Conservation (phyloP, 2,888 invertebrate genomes). For the Thymelicus sylvestris region DNA sequence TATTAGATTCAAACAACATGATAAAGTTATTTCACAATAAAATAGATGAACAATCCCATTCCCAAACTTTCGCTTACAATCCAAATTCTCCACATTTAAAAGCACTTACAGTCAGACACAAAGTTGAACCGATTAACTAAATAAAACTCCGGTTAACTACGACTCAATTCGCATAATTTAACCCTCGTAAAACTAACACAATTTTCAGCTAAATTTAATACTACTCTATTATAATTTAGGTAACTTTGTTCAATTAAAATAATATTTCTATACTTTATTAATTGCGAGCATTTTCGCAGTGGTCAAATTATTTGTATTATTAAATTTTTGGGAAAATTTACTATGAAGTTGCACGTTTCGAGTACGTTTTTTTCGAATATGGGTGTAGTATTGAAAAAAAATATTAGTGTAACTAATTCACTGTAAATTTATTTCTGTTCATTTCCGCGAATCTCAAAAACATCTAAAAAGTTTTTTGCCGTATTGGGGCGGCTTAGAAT, state of each 20-base stretch:
- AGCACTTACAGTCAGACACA: slow-evolving; percentile 17
- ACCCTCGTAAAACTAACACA: slow-evolving; percentile 15
- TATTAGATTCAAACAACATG: too few species aligned
- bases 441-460: too few species aligned
- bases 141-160: slow-evolving; percentile 30
- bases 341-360: too few species aligned
- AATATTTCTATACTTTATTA: background rate
- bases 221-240: slow-evolving; percentile 8
- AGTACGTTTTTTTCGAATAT: too few species aligned
- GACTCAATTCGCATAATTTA: slow-evolving; percentile 24
- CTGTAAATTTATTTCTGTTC: too few species aligned
- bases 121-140: slow-evolving; percentile 29
- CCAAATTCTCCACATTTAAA: slow-evolving; percentile 10
- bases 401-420: too few species aligned
- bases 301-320: too few species aligned
- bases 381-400: too few species aligned
- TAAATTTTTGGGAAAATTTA: too few species aligned
- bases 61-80: background rate
- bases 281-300: too few species aligned
- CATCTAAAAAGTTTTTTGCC: too few species aligned
- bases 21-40: slow-evolving; percentile 16
- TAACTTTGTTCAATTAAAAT: background rate
- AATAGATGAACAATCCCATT: background rate
- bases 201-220: slow-evolving; percentile 13
- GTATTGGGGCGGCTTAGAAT: too few species aligned